Base-by-base conservation (phyloP, 2,113 vertebrate genomes). In the Aythya baeri region DNA sequence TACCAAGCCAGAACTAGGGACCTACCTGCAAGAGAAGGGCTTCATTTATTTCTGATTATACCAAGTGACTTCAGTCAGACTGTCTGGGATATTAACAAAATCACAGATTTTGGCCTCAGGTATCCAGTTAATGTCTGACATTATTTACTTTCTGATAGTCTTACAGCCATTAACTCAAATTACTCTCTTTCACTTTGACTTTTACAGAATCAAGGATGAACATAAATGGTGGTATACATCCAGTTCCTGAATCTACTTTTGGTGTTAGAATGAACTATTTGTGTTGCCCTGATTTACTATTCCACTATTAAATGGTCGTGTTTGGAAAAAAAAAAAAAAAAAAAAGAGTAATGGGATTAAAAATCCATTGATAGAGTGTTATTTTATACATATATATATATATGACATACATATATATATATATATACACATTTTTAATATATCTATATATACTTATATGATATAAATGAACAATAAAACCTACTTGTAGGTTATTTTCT, bases 31-130 rank as follows among this genome's bases (percentile, higher is more conserved):
- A 88, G 13, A 55, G 25, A 83, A 65, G 76, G 5, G 12, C 6
- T 77, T 32, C 2, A 20, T 81, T 91, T 88, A 9, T 77, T 95
- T 88, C 79, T 77, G 65, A 65, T 68, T 71, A 57, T 34, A 78
- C 13, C n/a, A n/a, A 44, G 9, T 65, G 46, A n/a, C 44, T 91
- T 91, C 65, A 63, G 57, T 74, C 29, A 81, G 26, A 46, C 36
- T 77, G 41, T 75, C 43, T 86, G 31, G 18, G 46, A 90, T 34
- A 27, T 74, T 38, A 83, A 46, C 17, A 83, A 55, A 77, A 77
- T 36, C 89, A 36, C 31, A 89, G n/a, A 91, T 79, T 91, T 88
- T 88, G 63, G 71, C 67, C 89, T 87, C 55, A 38, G 79, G 79
- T 91, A 27, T 4, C 13, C 38, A n/a, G 43, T 20, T 88, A 71